These are phyloP conservation scores for Scolanthus callimorphus DNA, from an alignment of 92 coral and sea anemone genomes.

Conservation along the genomic window DNA sequence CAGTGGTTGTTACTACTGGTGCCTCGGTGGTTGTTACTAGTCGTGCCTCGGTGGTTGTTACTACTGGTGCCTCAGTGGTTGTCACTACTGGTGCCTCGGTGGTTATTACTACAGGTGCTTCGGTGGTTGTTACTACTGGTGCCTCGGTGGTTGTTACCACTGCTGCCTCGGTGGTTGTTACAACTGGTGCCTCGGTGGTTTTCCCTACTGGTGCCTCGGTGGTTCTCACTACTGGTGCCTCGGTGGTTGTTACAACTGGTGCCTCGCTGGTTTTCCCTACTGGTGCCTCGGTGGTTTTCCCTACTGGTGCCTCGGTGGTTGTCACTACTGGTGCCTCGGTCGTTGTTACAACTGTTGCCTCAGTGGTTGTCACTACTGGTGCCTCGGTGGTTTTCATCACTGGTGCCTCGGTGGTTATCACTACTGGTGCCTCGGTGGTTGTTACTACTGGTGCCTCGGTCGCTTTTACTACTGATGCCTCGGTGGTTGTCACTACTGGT, in stretches of 20 bases:
- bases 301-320: neutral
- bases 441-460: neutral
- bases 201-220: neutral
- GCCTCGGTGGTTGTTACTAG: neutral
- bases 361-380: neutral
- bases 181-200: neutral
- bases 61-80: neutral
- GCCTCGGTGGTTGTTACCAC: neutral
- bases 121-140: neutral
- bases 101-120: neutral
- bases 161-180: neutral
- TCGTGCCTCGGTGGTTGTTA: neutral
- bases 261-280: neutral
- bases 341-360: neutral
- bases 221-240: neutral
- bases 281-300: neutral
- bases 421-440: neutral
- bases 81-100: neutral
- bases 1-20: neutral
- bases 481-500: too few relatives aligned
- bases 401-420: neutral
- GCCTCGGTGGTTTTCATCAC: neutral
- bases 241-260: neutral
- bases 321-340: neutral
- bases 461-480: too few relatives aligned